phyloP scores from a whole-genome alignment of 2,113 vertebrate genomes.

The Connochaetes taurinus region DNA sequence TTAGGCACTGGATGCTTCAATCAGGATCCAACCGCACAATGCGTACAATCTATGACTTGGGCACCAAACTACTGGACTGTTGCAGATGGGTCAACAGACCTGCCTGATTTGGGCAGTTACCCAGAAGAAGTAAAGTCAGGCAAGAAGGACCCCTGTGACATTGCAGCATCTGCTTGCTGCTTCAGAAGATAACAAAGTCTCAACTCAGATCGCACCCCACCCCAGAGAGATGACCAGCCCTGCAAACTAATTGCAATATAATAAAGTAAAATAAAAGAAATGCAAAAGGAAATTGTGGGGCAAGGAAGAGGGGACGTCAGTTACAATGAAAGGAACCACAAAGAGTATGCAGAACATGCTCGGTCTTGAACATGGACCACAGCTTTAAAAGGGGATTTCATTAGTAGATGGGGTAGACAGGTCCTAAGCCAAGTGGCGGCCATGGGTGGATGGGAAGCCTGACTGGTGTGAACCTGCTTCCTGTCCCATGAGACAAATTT shows the following conservation, averaged over 20 bases:
- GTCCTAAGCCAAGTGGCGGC: background rate
- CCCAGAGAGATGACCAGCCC: background rate
- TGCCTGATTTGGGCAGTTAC: background rate
- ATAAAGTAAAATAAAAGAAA: background rate
- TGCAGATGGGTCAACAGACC: too few species aligned
- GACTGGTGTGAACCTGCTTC: background rate
- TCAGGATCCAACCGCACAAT: fast-evolving
- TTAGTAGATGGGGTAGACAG: background rate
- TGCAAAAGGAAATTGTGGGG: background rate
- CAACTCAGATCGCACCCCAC: fast-evolving
- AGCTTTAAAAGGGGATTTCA: background rate
- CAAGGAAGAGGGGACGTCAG: fast-evolving
- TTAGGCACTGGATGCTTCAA: background rate
- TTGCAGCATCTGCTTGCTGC: background rate
- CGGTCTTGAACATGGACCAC: background rate
- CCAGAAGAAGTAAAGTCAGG: background rate
- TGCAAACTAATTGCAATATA: background rate
- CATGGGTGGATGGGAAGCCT: background rate
- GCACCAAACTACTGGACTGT: background rate
- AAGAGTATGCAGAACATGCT: fast-evolving
- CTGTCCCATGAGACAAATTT: background rate
- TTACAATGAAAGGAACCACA: background rate
- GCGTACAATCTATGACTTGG: fast-evolving
- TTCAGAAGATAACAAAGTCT: background rate
- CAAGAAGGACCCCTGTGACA: too few species aligned